Evolutionary conservation across 2,797 vertebrate species (phyloP), one percentile per base, ranked within the genome.

Genomic region (Labroides dimidiatus): DNA sequence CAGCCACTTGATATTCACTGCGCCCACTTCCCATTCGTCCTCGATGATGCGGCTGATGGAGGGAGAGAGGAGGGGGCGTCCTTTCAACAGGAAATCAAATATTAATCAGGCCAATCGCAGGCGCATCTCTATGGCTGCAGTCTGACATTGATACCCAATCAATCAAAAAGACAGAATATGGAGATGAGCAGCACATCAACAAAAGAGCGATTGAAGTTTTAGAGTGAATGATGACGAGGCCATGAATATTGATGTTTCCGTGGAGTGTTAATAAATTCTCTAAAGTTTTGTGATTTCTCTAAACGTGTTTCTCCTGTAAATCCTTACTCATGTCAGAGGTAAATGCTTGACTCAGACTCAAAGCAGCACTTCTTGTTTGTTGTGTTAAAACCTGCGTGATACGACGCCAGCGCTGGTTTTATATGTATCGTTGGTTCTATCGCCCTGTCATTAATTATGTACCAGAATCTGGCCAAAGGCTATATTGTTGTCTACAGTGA

Each of bases 371-470:
- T 17, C 8, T 14, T 76, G 63, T 81, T 80, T 73, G 59, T 2
- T 17, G 19, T 56, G 44, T 75, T 60, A 69, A 71, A 85, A 62
- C 64, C 55, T 74, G 33, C 4, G 23, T 58, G 55, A 78, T 72
- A 64, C 79, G 78, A 84, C 61, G 68, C 48, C 56, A 49, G 54
- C 56, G 13, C 62, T 71, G 50, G 20, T 75, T 75, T 84, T 69
- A 65, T 70, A 87, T 83, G 66, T 80, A 74, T 85, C 65, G 63
- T 77, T 87, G 75, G 62, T 80, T 85, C 75, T 75, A 53, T 84
- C 62, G 69, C 72, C 73, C 72, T 80, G 75, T 85, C 78, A 92
- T 94, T 84, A 92, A 90, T 92, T 91, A 92, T 92, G 82, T 58
- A 92, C 81, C 48, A 85, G 67, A 89, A 85, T 87, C n/a, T 78